Percentiles rank a stretch among this genome's conserved stretches.
These are phyloP conservation scores for Champsocephalus esox DNA, from an alignment of 2,797 vertebrate species.

Conservation along the genomic window DNA sequence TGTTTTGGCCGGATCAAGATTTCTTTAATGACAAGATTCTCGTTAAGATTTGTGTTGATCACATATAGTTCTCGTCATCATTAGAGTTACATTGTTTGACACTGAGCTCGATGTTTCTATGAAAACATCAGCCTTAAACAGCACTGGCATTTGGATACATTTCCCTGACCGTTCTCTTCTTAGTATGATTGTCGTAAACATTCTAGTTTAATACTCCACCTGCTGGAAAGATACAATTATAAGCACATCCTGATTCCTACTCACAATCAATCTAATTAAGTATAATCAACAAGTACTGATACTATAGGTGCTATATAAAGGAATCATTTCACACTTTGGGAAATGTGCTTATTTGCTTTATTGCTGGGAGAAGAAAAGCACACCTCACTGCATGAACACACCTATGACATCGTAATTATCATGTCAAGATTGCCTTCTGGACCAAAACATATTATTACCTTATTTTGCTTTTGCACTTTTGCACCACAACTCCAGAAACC, in stretches of 20 bases:
- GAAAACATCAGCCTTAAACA: constrained; percentile 33
- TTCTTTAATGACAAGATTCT: neutral
- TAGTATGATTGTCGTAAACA: constrained; percentile 6
- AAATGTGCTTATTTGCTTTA: neutral
- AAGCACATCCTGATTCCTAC: constrained; percentile 31
- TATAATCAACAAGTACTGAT: neutral
- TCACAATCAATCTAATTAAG: neutral
- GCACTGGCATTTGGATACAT: constrained; percentile 5
- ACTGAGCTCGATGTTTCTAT: constrained; percentile 42
- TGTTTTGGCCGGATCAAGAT: constrained; percentile 15
- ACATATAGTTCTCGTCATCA: neutral
- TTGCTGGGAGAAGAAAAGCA: constrained; percentile 6
- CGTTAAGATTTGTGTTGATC: neutral
- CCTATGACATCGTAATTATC: neutral
- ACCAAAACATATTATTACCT: constrained; percentile 17
- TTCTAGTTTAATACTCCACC: constrained; percentile 26
- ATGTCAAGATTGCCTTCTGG: constrained; percentile 12
- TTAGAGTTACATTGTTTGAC: constrained; percentile 1
- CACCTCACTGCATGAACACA: constrained; percentile 21
- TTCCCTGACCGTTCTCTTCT: neutral
- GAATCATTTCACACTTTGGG: neutral
- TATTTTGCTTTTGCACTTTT: constrained; percentile 44
- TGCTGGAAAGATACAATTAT: neutral
- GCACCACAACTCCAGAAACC: constrained; percentile 22
- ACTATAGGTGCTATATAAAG: constrained; percentile 39